A percentile compares a stretch with the other conserved stretches of the same genome.
These are phyloP conservation scores for Hydrophis major DNA, from an alignment of 2,797 vertebrate genomes.

Conservation along the genomic window DNA sequence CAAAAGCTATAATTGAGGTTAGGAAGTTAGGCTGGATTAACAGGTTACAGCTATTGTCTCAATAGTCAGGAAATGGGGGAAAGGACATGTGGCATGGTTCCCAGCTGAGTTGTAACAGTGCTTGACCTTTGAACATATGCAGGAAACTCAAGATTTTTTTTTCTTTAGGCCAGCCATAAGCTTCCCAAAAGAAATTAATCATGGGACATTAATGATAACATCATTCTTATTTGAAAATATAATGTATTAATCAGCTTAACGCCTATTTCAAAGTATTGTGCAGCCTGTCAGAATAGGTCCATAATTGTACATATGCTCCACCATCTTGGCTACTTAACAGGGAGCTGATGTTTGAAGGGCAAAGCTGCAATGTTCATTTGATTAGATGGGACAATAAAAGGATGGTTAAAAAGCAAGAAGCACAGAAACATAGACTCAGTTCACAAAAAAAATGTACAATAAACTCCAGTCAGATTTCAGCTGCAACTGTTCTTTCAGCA, in stretches of 20 bases:
- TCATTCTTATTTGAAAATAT: slow-evolving; percentile 71
- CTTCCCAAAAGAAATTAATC: slow-evolving; percentile 69
- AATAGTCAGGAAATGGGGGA: slow-evolving; percentile 9
- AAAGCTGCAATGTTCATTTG: not conserved
- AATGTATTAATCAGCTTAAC: slow-evolving; percentile 66
- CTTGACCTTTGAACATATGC: slow-evolving; percentile 62
- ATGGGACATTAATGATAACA: slow-evolving; percentile 67
- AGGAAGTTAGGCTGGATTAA: slow-evolving; percentile 64
- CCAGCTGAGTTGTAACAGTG: slow-evolving; percentile 54
- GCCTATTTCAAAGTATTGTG: slow-evolving; percentile 71
- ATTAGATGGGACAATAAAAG: not conserved
- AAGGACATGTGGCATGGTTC: slow-evolving; percentile 1
- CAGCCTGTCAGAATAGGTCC: slow-evolving; percentile 54
- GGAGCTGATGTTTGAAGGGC: not conserved
- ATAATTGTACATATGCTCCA: slow-evolving; percentile 40
- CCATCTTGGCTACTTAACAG: fast-evolving
- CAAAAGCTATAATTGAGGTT: slow-evolving; percentile 69
- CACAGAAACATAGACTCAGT: not conserved
- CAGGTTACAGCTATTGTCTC: slow-evolving; percentile 55
- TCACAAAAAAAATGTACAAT: not conserved
- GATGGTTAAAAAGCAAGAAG: not conserved
- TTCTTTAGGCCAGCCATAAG: slow-evolving; percentile 57
- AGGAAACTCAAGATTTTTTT: slow-evolving; percentile 53
- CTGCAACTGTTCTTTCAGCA: not conserved
- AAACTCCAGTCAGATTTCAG: not conserved